Evolutionary conservation across 2,888 invertebrate genomes (phyloP), one percentile per base, ranked within the genome.

Genomic region (Archips crataeganus): DNA sequence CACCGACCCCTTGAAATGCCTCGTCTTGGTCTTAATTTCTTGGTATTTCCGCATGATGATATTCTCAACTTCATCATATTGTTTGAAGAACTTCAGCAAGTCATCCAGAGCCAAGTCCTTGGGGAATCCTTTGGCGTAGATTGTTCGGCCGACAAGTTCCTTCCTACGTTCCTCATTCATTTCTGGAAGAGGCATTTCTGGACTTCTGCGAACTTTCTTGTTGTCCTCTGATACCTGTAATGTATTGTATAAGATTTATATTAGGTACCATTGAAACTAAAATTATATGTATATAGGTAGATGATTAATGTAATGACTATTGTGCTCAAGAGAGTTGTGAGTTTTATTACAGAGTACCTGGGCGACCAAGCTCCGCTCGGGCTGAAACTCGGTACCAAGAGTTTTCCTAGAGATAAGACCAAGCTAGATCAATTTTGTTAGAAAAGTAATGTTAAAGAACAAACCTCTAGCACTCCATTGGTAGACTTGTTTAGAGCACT

Each of bases 51-150:
- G 95, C 95, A 96, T 96, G 2, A 94, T 94, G 11, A 98, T 92
- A 80, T 97, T 97, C 66, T 97, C 97, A 0, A 96, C 95, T 59
- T 95, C 94, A 0, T 97, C 97, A 85, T 95, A 96, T 13, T 95
- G 90, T 76, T 95, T 95, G 82, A 98, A 97, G 88, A 96, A 98
- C 70, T 95, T 95, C 67, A 98, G 95, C 5, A 98, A 88, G 5
- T 96, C 95, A 79, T 98, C 97, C 45, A 98, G 93, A 0, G 92
- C 88, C 6, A 95, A 95, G 76, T 95, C 96, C 82, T 96, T 95
- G 0, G 97, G 96, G 82, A 98, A 98, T 5, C 98, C 98, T 95
- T 99, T 99, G 65, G 97, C 96, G 85, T 99, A 99, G 15, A 98
- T 95, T 0, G 98, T 98, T 71, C 98, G 95, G 3, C 95, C 93